phyloP scores from a whole-genome alignment of 2,113 vertebrate genomes.

The Brachirus orientalis region DNA sequence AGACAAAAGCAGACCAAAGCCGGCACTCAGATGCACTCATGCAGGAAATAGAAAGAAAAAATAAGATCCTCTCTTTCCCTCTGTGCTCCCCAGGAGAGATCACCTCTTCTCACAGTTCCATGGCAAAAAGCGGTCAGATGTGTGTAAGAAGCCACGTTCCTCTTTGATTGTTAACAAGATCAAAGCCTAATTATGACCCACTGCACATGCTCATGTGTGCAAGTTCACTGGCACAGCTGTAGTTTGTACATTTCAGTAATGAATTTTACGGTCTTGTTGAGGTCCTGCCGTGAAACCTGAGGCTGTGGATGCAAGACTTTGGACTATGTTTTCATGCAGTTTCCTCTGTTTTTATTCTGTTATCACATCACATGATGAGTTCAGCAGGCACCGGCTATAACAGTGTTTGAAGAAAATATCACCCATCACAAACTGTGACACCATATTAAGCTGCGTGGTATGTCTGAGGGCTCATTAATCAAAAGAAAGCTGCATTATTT shows the following conservation, averaged over 20 bases:
- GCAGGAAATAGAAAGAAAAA: slow-evolving; percentile 78
- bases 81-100: slow-evolving; percentile 51
- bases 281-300: neutral
- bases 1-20: slow-evolving; percentile 77
- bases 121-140: slow-evolving; percentile 40
- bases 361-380: neutral
- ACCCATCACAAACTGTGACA: slow-evolving; percentile 10
- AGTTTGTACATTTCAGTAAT: slow-evolving; percentile 13
- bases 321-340: slow-evolving; percentile 1
- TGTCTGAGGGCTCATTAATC: slow-evolving; percentile 24
- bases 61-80: slow-evolving; percentile 58
- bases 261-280: neutral
- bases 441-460: slow-evolving; percentile 8
- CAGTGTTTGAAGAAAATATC: neutral
- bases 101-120: slow-evolving; percentile 44
- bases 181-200: slow-evolving; percentile 59
- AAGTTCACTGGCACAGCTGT: neutral
- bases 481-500: slow-evolving; percentile 10
- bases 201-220: slow-evolving; percentile 34
- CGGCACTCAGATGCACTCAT: slow-evolving; percentile 72
- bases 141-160: slow-evolving; percentile 21
- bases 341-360: slow-evolving; percentile 31
- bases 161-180: slow-evolving; percentile 46
- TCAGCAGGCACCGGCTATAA: neutral
- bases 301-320: neutral